These are phyloP conservation scores for Nomada ruficornis DNA, from an alignment of 2,888 invertebrate species.

Conservation along the genomic window DNA sequence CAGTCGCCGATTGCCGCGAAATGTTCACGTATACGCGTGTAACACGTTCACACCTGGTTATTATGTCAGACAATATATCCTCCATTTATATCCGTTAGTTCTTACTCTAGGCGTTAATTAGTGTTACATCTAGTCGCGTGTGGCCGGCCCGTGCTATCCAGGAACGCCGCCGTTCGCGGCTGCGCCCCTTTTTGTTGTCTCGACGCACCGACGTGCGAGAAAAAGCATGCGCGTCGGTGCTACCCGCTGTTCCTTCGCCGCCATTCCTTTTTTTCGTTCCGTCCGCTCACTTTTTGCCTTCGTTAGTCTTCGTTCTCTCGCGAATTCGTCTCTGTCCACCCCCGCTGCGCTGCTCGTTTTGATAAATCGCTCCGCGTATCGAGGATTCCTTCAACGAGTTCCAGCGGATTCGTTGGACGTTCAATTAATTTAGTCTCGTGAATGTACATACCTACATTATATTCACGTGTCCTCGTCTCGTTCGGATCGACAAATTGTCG, in stretches of 20 bases:
- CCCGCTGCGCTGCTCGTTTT: not conserved
- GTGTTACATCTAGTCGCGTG: slow-evolving; percentile 82
- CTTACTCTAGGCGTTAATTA: slow-evolving; percentile 81
- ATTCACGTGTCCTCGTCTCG: not conserved
- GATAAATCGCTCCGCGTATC: not conserved
- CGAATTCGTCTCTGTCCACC: not conserved
- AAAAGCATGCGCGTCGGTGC: slow-evolving; percentile 57
- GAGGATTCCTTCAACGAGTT: not conserved
- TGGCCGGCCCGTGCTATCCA: slow-evolving; percentile 84
- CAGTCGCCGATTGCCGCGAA: slow-evolving; percentile 29
- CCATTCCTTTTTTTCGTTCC: not conserved
- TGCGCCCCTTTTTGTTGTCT: slow-evolving; percentile 49
- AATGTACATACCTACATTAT: not conserved
- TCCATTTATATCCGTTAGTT: slow-evolving; percentile 74
- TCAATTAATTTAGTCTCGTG: not conserved
- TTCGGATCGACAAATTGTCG: not conserved
- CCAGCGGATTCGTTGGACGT: not conserved
- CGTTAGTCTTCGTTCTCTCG: not conserved
- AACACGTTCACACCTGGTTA: slow-evolving; percentile 56
- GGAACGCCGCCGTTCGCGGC: slow-evolving; percentile 62
- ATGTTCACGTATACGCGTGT: slow-evolving; percentile 39
- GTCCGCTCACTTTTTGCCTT: not conserved
- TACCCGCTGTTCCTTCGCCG: slow-evolving; percentile 7
- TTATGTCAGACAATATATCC: slow-evolving; percentile 75
- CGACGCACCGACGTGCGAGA: slow-evolving; percentile 52